Evolutionary conservation across 1,140 invertebrate genomes (phyloP).

Genomic region (Drosophila equinoxialis): DNA sequence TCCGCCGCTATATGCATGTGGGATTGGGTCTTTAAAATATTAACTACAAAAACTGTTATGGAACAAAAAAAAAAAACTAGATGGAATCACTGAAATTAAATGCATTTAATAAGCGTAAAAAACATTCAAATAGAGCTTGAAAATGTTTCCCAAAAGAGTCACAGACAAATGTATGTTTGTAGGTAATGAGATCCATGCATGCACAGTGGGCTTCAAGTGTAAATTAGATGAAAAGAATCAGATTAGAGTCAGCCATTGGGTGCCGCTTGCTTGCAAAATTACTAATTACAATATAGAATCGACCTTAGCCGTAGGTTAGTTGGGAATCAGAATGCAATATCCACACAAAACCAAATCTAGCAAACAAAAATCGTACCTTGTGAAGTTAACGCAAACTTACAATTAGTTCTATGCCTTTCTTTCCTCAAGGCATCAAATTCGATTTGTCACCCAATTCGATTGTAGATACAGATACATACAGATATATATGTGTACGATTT

Average conservation of each 20-base stretch:
- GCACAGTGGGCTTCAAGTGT: slow-evolving; percentile 45
- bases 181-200: slow-evolving; percentile 25
- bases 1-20: not conserved
- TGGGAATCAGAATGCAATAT: slow-evolving; percentile 20
- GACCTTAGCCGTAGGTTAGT: slow-evolving; percentile 41
- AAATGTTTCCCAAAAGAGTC: not conserved
- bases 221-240: slow-evolving; percentile 48
- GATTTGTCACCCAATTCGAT: slow-evolving; percentile 29
- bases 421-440: slow-evolving; percentile 4
- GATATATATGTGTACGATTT: slow-evolving; percentile 30
- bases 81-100: slow-evolving; percentile 65
- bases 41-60: not conserved
- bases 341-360: slow-evolving; percentile 33
- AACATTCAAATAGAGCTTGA: slow-evolving; percentile 72
- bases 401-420: not conserved
- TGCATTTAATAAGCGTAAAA: slow-evolving; percentile 75
- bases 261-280: slow-evolving; percentile 31
- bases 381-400: slow-evolving; percentile 28
- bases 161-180: not conserved
- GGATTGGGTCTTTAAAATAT: not conserved
- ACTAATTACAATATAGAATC: slow-evolving; percentile 22
- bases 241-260: slow-evolving; percentile 19
- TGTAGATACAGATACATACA: slow-evolving; percentile 35
- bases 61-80: not conserved
- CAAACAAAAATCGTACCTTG: slow-evolving; percentile 63